Conservation (phyloP, 1,140 invertebrate species). For the Yoshiicerus persimilis region DNA sequence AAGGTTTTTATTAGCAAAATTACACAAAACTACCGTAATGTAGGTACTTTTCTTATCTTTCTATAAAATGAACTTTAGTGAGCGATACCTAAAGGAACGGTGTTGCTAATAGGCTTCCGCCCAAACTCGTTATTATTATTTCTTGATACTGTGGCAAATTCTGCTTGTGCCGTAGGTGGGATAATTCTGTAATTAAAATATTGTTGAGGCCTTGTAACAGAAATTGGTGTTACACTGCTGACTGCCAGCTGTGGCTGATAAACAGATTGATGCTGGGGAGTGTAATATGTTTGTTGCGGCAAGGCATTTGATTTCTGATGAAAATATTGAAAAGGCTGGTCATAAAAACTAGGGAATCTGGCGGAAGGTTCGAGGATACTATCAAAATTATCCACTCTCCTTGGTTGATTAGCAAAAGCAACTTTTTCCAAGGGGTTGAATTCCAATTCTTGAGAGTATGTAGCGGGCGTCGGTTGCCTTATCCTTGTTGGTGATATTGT, state of each 20-base stretch:
- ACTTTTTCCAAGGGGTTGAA: background rate
- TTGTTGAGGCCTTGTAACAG: background rate
- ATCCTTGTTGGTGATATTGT: background rate
- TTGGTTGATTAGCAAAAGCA: background rate
- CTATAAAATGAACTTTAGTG: background rate
- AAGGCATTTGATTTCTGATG: background rate
- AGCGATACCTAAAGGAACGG: background rate
- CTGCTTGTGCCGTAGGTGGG: background rate
- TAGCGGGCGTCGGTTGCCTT: background rate
- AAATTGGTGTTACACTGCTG: background rate
- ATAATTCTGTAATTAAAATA: slow-evolving; percentile 8
- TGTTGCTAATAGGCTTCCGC: background rate
- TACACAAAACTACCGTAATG: background rate
- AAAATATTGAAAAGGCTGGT: slow-evolving; percentile 13
- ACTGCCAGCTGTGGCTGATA: background rate
- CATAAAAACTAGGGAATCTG: background rate
- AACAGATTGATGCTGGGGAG: background rate
- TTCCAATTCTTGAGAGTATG: background rate
- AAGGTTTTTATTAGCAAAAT: background rate
- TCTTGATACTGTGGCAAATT: background rate
- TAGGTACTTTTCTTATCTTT: background rate
- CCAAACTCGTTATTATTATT: background rate
- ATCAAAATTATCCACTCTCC: background rate
- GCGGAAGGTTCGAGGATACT: background rate
- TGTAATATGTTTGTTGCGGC: background rate